phyloP scores from a whole-genome alignment of 2,888 invertebrate species.

The Laspeyria flexula region DNA sequence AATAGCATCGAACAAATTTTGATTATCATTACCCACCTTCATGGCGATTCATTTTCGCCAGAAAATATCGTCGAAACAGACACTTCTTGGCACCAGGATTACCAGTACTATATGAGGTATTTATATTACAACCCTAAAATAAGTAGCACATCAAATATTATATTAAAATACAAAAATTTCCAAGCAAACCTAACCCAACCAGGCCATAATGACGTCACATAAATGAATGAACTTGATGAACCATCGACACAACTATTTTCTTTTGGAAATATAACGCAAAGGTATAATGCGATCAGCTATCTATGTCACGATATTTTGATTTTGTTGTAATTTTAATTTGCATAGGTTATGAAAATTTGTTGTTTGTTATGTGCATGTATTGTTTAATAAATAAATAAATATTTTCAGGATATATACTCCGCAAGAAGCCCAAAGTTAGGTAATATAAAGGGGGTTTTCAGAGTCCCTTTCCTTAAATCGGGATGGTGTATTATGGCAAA shows the following conservation, averaged over 20 bases:
- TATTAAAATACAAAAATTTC: slow-evolving; percentile 88
- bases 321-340: neutral
- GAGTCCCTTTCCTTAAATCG: too few species aligned
- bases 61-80: slow-evolving; percentile 77
- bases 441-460: too few species aligned
- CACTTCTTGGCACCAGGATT: slow-evolving; percentile 81
- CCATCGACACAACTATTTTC: slow-evolving; percentile 34
- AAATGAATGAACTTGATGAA: slow-evolving; percentile 58
- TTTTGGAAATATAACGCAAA: slow-evolving; percentile 35
- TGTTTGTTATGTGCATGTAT: too few species aligned
- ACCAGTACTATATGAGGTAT: slow-evolving; percentile 81
- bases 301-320: too few species aligned
- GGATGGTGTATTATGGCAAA: too few species aligned
- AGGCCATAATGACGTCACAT: slow-evolving; percentile 88
- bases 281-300: slow-evolving; percentile 20
- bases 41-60: slow-evolving; percentile 95
- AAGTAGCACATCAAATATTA: slow-evolving; percentile 87
- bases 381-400: too few species aligned
- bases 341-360: too few species aligned
- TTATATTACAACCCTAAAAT: slow-evolving; percentile 84
- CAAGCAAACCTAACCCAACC: slow-evolving; percentile 91
- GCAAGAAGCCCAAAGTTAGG: too few species aligned
- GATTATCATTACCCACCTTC: slow-evolving; percentile 92
- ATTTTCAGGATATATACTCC: too few species aligned
- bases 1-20: slow-evolving; percentile 84